These are phyloP conservation scores for Magallana gigas DNA, from an alignment of 1,140 invertebrate genomes.

Conservation along the genomic window DNA sequence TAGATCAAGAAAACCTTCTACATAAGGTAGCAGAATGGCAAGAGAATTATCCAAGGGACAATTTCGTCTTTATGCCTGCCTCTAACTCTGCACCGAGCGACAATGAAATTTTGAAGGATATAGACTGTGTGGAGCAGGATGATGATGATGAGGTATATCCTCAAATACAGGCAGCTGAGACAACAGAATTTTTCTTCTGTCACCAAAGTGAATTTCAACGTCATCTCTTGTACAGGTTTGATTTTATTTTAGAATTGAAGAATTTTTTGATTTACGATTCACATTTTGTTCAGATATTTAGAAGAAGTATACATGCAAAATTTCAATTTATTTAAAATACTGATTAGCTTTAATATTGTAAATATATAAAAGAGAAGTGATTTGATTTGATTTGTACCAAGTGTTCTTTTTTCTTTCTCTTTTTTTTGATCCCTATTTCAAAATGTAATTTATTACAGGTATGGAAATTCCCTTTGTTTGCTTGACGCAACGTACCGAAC, in stretches of 20 bases:
- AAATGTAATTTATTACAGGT: slow-evolving; percentile 31
- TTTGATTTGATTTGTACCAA: not conserved
- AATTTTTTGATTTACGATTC: not conserved
- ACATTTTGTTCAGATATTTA: not conserved
- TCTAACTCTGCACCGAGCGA: not conserved
- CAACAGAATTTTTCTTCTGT: slow-evolving; percentile 49
- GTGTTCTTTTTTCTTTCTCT: not conserved
- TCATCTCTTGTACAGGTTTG: slow-evolving; percentile 36
- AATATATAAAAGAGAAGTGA: not conserved
- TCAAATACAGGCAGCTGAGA: not conserved
- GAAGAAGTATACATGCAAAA: not conserved
- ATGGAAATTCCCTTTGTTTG: slow-evolving; percentile 48
- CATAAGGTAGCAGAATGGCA: slow-evolving; percentile 49
- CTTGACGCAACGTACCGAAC: slow-evolving; percentile 58
- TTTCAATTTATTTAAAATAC: not conserved
- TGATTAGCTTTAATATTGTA: not conserved
- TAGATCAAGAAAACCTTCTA: slow-evolving; percentile 53
- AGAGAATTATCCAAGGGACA: slow-evolving; percentile 43
- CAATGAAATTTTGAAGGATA: not conserved
- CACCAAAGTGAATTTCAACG: slow-evolving; percentile 55
- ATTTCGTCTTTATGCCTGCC: slow-evolving; percentile 50
- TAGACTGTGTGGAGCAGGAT: slow-evolving; percentile 45
- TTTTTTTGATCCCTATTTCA: not conserved
- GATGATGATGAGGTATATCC: slow-evolving; percentile 49
- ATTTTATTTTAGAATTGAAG: not conserved